A percentile compares a stretch with the other conserved stretches of the same genome.
Evolutionary conservation across 2,888 invertebrate species (phyloP).

Genomic region (Phyto melanocephala): DNA sequence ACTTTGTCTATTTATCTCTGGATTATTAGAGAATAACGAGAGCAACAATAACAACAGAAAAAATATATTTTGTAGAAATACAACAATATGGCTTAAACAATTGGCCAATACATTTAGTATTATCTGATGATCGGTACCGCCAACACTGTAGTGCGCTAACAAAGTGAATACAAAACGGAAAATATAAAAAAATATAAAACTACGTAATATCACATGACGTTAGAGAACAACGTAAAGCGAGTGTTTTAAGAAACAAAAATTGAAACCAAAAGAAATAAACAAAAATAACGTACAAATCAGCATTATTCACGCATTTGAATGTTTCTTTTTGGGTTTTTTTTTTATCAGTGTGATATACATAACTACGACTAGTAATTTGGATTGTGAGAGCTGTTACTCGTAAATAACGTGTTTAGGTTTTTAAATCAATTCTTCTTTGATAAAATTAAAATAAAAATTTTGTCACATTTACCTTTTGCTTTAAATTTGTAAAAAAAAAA

Average conservation of each 20-base stretch:
- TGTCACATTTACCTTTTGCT: conserved; percentile 25
- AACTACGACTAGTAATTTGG: too few species aligned
- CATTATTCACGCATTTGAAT: neutral
- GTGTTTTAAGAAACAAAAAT: neutral
- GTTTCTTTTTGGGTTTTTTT: conserved; percentile 12
- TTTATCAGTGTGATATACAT: neutral
- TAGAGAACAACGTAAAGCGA: neutral
- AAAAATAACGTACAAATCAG: neutral
- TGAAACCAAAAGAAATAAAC: neutral
- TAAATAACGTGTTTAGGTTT: conserved; percentile 59
- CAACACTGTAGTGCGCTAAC: conserved; percentile 39
- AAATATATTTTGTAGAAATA: neutral
- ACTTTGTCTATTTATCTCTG: neutral
- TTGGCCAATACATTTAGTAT: conserved; percentile 61
- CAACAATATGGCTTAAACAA: conserved; percentile 54
- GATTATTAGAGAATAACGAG: conserved; percentile 39
- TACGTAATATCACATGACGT: neutral
- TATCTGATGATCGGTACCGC: conserved; percentile 59
- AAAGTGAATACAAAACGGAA: neutral
- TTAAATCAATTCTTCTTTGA: conserved; percentile 32
- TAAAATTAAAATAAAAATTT: conserved; percentile 27
- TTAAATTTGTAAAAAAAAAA: conserved; percentile 29
- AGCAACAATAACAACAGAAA: neutral
- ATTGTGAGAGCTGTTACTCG: conserved; percentile 37
- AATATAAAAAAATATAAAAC: neutral